phyloP scores from a whole-genome alignment of 2,797 vertebrate genomes.

The Myotis planiceps region DNA sequence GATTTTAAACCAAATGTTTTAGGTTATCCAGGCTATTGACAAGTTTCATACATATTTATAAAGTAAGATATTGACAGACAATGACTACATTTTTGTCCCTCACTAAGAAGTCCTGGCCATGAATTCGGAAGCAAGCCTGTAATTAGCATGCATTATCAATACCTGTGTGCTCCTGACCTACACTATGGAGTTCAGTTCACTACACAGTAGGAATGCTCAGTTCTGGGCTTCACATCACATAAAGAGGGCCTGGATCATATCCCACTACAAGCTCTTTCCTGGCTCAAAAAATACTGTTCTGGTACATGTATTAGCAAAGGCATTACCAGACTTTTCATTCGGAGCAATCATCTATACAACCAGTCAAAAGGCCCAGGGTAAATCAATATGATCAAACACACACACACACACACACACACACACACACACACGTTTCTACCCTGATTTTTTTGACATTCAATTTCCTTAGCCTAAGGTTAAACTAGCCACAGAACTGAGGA shows the following conservation, averaged over 20 bases:
- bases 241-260: background rate
- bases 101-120: background rate
- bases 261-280: background rate
- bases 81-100: background rate
- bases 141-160: background rate
- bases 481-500: background rate
- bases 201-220: background rate
- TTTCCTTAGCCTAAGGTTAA: background rate
- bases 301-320: background rate
- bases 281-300: background rate
- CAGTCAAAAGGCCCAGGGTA: background rate
- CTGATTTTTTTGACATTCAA: background rate
- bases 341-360: background rate
- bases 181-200: background rate
- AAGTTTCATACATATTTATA: background rate
- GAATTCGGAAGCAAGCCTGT: background rate
- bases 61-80: background rate
- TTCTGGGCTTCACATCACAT: background rate
- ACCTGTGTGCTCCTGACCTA: background rate
- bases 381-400: conserved; percentile 21
- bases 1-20: background rate
- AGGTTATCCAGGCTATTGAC: background rate
- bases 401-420: background rate
- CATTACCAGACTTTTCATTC: conserved; percentile 31
- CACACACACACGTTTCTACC: background rate